phyloP scores from a whole-genome alignment of 2,113 vertebrate genomes.

The Muscicapa adusta region DNA sequence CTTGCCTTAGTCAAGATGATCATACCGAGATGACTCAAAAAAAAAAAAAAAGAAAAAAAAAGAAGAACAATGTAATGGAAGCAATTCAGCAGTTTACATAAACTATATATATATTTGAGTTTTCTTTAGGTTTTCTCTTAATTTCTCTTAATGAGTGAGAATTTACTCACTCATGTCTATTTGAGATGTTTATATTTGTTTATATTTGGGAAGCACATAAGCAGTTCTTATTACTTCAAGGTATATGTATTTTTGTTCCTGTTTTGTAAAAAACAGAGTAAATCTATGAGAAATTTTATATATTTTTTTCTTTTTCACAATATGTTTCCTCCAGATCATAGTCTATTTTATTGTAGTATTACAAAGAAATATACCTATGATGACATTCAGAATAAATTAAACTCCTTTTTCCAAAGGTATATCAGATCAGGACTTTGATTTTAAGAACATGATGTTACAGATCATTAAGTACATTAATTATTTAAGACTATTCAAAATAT shows the following conservation, averaged over 20 bases:
- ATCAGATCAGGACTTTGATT: background rate
- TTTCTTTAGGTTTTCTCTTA: background rate
- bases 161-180: background rate
- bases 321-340: background rate
- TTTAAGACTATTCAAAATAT: background rate
- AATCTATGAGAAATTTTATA: background rate
- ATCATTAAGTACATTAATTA: background rate
- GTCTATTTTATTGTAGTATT: background rate
- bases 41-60: background rate
- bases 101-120: rapidly evolving
- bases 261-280: background rate
- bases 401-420: background rate
- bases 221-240: background rate
- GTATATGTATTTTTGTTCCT: background rate
- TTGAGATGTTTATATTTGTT: background rate
- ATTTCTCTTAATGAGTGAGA: too few relatives aligned
- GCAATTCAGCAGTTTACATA: background rate
- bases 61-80: background rate
- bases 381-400: background rate
- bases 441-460: background rate
- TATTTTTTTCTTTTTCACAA: background rate
- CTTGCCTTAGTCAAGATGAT: background rate
- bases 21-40: background rate
- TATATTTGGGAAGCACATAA: background rate
- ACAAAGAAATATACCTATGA: background rate